Conservation (phyloP, 2,113 vertebrate species). For the Lamprologus tigripictilis region DNA sequence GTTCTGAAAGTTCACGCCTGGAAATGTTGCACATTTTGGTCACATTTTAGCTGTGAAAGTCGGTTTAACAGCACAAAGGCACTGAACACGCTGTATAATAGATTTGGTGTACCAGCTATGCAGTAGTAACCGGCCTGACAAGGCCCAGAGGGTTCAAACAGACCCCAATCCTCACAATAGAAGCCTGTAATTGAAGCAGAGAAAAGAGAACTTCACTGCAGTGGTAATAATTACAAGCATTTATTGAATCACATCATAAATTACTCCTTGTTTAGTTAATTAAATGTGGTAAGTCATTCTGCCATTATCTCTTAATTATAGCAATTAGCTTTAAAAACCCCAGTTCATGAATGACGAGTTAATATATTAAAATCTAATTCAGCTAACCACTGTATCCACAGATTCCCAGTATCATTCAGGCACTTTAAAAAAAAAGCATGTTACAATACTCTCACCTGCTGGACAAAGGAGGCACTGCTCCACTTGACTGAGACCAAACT, state of each 20-base stretch:
- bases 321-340: background rate
- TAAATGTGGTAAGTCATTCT: background rate
- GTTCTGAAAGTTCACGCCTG: slow-evolving; percentile 74
- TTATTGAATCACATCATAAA: background rate
- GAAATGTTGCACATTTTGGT: background rate
- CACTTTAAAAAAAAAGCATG: background rate
- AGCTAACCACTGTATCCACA: background rate
- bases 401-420: background rate
- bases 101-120: slow-evolving; percentile 63
- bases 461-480: slow-evolving; percentile 78
- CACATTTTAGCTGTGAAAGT: background rate
- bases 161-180: slow-evolving; percentile 79
- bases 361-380: background rate
- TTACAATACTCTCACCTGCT: slow-evolving; percentile 72
- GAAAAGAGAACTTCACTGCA: background rate
- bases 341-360: background rate
- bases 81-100: background rate
- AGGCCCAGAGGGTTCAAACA: slow-evolving; percentile 74
- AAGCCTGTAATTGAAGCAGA: slow-evolving; percentile 58
- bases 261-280: background rate
- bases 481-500: slow-evolving; percentile 63
- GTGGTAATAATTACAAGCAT: background rate
- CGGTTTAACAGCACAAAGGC: background rate
- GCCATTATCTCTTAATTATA: background rate
- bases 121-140: slow-evolving; percentile 80